Evolutionary conservation across 2,113 vertebrate genomes (phyloP).

Genomic region (human (Homo sapiens)): DNA sequence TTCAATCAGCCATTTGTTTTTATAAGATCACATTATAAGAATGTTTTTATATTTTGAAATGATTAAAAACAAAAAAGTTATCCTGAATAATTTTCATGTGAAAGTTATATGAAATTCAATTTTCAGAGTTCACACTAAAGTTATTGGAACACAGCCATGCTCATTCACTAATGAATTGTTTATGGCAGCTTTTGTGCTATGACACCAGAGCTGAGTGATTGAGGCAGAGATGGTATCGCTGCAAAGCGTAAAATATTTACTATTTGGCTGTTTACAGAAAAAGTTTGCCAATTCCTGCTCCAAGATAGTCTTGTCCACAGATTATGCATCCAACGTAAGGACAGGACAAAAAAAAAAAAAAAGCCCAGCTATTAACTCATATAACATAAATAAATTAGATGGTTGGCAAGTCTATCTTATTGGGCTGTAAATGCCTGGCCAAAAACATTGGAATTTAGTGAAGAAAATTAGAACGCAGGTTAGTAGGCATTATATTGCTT

Average conservation of each 20-base stretch:
- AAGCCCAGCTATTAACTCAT: not conserved
- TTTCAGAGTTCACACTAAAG: not conserved
- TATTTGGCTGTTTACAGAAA: not conserved
- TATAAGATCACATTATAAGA: not conserved
- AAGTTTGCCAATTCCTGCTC: not conserved
- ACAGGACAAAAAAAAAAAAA: not conserved
- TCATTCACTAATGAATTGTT: not conserved
- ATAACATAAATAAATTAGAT: not conserved
- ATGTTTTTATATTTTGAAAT: constrained; percentile 18
- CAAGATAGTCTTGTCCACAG: not conserved
- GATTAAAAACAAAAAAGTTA: not conserved
- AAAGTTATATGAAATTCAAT: not conserved
- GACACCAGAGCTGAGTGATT: not conserved
- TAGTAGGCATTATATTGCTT: not conserved
- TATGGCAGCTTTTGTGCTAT: not conserved
- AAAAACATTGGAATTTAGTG: not conserved
- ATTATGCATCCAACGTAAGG: not conserved
- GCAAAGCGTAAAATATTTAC: not conserved
- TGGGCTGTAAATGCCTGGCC: not conserved
- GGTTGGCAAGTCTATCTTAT: not conserved
- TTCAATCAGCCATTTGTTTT: not conserved
- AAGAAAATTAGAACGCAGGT: not conserved
- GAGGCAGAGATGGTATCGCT: not conserved
- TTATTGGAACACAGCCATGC: not conserved
- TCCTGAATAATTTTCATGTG: not conserved